These are phyloP conservation scores for Aleadryas rufinucha DNA, from an alignment of 2,113 vertebrate species.

Conservation along the genomic window DNA sequence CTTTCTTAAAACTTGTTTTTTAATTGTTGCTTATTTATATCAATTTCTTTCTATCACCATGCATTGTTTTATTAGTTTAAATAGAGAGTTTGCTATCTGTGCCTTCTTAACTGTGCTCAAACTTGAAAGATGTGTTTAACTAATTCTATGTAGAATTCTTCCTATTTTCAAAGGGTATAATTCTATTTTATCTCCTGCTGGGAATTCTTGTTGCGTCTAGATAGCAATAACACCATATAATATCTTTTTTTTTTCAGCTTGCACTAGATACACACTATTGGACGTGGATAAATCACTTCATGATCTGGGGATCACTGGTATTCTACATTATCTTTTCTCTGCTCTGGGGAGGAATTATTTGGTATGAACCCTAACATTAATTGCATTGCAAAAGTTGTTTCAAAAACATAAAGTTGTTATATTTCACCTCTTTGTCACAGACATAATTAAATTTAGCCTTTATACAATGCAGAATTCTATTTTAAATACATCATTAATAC, in stretches of 20 bases:
- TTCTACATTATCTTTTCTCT: slow-evolving; percentile 96
- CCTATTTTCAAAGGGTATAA: not conserved
- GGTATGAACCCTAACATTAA: slow-evolving; percentile 71
- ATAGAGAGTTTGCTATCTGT: not conserved
- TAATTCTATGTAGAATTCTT: not conserved
- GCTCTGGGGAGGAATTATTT: slow-evolving; percentile 96
- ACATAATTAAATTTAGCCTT: not conserved
- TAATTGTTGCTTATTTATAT: not conserved
- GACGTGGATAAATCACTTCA: slow-evolving; percentile 98
- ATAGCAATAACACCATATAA: not conserved
- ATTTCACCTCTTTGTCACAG: not conserved
- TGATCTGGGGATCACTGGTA: slow-evolving; percentile 95
- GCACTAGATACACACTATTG: slow-evolving; percentile 97
- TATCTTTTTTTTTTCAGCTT: slow-evolving; percentile 71
- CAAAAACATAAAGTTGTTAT: not conserved
- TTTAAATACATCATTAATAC: not conserved
- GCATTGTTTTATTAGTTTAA: not conserved
- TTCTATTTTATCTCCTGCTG: not conserved
- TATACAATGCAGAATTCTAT: not conserved
- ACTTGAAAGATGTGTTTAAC: not conserved
- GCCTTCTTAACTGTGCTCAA: not conserved
- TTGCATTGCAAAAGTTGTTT: not conserved
- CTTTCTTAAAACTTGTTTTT: not conserved
- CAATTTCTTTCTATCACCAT: not conserved
- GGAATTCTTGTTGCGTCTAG: not conserved